Conservation (phyloP, 2,888 invertebrate species). For the Marronus borbonicus region DNA sequence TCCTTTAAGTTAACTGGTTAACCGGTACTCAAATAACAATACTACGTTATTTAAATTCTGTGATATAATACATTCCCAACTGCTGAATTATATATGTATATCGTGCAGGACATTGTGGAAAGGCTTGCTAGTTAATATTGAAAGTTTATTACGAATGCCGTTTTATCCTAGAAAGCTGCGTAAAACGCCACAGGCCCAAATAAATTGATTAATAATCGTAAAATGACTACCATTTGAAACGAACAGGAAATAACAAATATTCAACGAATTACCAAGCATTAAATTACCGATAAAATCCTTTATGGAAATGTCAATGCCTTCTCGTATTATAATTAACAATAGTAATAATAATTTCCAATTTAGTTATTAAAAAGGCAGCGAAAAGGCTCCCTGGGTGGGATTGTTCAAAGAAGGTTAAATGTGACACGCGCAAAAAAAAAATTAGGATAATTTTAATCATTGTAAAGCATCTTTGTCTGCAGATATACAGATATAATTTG, state of each 20-base stretch:
- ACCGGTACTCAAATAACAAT: no score
- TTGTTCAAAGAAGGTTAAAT: constrained; percentile 8
- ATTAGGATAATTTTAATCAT: not conserved
- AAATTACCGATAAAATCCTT: constrained; percentile 5
- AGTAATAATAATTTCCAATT: not conserved
- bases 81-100: no score
- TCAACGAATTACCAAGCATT: not conserved
- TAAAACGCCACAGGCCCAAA: not conserved
- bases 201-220: constrained; percentile 3
- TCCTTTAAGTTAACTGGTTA: no score
- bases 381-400: constrained; percentile 9
- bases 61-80: no score
- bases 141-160: no score
- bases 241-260: constrained; percentile 4
- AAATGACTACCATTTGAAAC: not conserved
- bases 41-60: no score
- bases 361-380: not conserved
- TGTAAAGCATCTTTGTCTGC: not conserved
- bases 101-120: no score
- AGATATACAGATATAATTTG: not conserved
- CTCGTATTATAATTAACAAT: not conserved
- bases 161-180: no score
- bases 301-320: constrained; percentile 12
- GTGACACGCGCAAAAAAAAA: not conserved
- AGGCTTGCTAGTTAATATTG: no score